phyloP scores from a whole-genome alignment of 1,140 invertebrate species.

The Pogonomyrmex californicus region DNA sequence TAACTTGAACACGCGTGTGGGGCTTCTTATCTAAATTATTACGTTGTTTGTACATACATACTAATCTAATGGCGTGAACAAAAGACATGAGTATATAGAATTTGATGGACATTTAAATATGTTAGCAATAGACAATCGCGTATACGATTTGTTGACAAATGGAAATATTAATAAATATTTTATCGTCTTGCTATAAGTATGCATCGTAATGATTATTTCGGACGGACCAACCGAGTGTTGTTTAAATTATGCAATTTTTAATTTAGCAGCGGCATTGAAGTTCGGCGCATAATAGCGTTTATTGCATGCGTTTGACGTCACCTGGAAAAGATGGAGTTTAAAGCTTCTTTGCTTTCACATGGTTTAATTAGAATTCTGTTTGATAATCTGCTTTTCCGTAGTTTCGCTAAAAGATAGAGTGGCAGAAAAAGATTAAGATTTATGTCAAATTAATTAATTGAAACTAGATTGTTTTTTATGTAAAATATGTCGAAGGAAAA shows the following conservation, averaged over 20 bases:
- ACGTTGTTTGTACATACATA: neutral
- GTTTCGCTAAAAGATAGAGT: neutral
- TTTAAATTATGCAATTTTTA: slow-evolving; percentile 42
- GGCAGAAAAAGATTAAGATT: slow-evolving; percentile 6
- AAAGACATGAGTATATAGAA: neutral
- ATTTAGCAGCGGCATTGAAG: neutral
- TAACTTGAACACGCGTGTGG: neutral
- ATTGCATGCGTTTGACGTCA: neutral
- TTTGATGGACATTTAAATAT: slow-evolving; percentile 36
- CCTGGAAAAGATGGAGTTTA: neutral
- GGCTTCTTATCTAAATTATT: slow-evolving; percentile 40
- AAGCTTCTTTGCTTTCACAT: neutral
- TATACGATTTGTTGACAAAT: neutral
- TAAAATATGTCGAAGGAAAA: neutral
- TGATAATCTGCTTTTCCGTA: neutral
- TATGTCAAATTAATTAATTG: slow-evolving; percentile 5
- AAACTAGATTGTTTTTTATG: neutral
- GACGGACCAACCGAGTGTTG: neutral
- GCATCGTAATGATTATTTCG: slow-evolving; percentile 30
- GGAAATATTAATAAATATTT: slow-evolving; percentile 27
- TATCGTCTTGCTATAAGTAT: neutral
- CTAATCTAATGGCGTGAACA: neutral
- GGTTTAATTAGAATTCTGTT: slow-evolving; percentile 32
- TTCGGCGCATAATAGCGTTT: neutral
- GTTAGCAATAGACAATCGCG: neutral